These are phyloP conservation scores for Damaliscus lunatus DNA, from an alignment of 2,113 vertebrate species.

Conservation along the genomic window DNA sequence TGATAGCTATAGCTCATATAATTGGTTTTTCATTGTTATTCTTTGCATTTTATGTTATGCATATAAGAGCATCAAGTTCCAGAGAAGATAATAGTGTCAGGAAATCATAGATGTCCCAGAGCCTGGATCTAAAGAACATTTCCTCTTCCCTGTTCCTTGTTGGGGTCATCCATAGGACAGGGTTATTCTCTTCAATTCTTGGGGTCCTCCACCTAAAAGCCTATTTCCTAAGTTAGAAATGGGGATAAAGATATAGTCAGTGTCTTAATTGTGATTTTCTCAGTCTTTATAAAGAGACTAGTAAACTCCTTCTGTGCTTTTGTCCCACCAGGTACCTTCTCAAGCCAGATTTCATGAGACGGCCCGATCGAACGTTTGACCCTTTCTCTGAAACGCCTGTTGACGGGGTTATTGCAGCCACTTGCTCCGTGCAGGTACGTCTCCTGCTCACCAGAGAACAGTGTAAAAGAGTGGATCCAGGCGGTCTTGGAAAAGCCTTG, in stretches of 20 bases:
- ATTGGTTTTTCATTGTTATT: not conserved
- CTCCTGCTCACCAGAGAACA: not conserved
- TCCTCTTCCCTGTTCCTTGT: not conserved
- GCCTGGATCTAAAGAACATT: not conserved
- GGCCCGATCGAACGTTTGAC: conserved; percentile 96
- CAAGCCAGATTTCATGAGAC: conserved; percentile 98
- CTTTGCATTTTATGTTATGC: not conserved
- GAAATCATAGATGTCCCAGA: not conserved
- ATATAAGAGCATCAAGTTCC: not conserved
- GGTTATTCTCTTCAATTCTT: not conserved
- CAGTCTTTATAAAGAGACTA: not conserved
- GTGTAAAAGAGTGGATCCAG: not conserved
- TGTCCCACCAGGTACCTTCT: conserved; percentile 87
- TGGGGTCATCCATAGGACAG: not conserved
- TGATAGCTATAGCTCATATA: not conserved
- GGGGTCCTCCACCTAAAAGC: not conserved
- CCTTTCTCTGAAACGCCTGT: conserved; percentile 99
- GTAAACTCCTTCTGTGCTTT: not conserved
- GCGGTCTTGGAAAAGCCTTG: not conserved
- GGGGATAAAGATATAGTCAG: not conserved
- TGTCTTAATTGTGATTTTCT: not conserved
- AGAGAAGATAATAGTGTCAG: not conserved
- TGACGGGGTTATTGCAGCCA: conserved; percentile 97
- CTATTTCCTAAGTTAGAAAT: not conserved
- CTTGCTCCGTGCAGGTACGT: conserved; percentile 95